These are phyloP conservation scores for Augochlorella aurata DNA, from an alignment of 2,888 invertebrate genomes.

Conservation along the genomic window DNA sequence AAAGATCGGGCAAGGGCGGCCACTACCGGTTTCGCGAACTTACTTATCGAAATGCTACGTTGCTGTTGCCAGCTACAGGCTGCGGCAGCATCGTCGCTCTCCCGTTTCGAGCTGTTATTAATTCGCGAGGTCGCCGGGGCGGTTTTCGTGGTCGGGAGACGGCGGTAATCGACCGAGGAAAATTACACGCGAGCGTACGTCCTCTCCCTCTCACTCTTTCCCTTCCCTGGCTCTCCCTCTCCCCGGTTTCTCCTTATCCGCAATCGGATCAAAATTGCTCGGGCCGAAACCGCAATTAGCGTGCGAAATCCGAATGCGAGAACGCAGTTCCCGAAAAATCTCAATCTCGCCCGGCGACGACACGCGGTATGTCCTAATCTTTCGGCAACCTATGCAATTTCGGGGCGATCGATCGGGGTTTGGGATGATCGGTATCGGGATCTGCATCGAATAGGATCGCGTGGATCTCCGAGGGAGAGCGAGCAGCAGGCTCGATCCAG, in stretches of 20 bases:
- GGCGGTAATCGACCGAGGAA: slow-evolving; percentile 27
- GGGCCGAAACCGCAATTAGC: slow-evolving; percentile 41
- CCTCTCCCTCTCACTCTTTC: not conserved
- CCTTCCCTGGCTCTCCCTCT: not conserved
- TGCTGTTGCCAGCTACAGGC: slow-evolving; percentile 32
- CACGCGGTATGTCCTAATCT: too few relatives aligned
- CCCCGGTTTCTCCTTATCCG: slow-evolving; percentile 24
- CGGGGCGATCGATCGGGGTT: not conserved
- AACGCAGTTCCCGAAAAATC: slow-evolving; percentile 2
- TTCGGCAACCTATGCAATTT: not conserved
- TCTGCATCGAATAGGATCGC: not conserved
- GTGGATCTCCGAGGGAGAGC: not conserved
- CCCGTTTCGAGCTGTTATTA: slow-evolving; percentile 65
- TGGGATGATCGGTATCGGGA: not conserved
- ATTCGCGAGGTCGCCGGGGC: slow-evolving; percentile 34
- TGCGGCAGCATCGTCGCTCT: slow-evolving; percentile 60
- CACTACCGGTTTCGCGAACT: slow-evolving; percentile 53
- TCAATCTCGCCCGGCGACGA: not conserved
- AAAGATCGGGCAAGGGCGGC: slow-evolving; percentile 12
- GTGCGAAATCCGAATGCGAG: slow-evolving; percentile 1
- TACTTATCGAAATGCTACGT: slow-evolving; percentile 60
- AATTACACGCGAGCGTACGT: slow-evolving; percentile 32
- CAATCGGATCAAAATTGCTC: slow-evolving; percentile 33
- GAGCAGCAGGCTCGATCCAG: not conserved
- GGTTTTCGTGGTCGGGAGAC: slow-evolving; percentile 15